These are phyloP conservation scores for Drosophila formosana DNA, from an alignment of 2,888 invertebrate genomes.

Conservation along the genomic window DNA sequence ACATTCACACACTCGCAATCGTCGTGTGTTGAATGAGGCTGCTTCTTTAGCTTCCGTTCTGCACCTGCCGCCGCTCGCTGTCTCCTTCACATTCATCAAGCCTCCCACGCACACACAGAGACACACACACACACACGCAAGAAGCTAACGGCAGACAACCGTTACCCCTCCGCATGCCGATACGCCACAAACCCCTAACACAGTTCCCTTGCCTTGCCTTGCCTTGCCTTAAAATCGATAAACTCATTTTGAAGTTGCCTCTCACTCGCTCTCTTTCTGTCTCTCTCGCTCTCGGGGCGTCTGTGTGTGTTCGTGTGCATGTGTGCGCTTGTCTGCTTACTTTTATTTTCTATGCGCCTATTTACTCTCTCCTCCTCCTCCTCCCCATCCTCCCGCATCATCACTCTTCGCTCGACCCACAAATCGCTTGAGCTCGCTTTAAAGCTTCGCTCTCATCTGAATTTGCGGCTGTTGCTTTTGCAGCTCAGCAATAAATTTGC, in stretches of 20 bases:
- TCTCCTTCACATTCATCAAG: conserved; percentile 30
- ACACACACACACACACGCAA: background rate
- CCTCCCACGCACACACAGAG: conserved; percentile 11
- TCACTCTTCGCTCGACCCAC: conserved; percentile 25
- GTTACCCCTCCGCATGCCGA: conserved; percentile 1
- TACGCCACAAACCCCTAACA: conserved; percentile 18
- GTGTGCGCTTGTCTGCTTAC: conserved; percentile 50
- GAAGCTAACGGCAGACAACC: conserved; percentile 16
- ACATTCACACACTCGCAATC: too few relatives aligned
- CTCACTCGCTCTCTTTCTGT: conserved; percentile 3
- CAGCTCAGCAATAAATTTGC: conserved; percentile 58
- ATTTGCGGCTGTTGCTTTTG: conserved; percentile 57
- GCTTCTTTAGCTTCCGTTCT: conserved; percentile 26
- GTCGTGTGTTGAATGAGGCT: conserved; percentile 10
- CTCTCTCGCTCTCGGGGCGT: conserved; percentile 5
- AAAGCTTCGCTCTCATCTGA: conserved; percentile 49
- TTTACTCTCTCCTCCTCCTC: conserved; percentile 26
- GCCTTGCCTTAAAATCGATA: conserved; percentile 77
- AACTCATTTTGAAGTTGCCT: conserved; percentile 80
- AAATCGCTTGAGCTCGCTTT: conserved; percentile 52
- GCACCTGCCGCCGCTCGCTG: conserved; percentile 15
- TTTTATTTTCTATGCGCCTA: conserved; percentile 75
- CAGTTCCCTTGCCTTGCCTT: conserved; percentile 54
- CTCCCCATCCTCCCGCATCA: background rate
- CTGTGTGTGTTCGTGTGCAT: background rate